Evolutionary conservation across 2,888 invertebrate genomes (phyloP), one percentile per base, ranked within the genome.

Genomic region (Anoplius nigerrimus): DNA sequence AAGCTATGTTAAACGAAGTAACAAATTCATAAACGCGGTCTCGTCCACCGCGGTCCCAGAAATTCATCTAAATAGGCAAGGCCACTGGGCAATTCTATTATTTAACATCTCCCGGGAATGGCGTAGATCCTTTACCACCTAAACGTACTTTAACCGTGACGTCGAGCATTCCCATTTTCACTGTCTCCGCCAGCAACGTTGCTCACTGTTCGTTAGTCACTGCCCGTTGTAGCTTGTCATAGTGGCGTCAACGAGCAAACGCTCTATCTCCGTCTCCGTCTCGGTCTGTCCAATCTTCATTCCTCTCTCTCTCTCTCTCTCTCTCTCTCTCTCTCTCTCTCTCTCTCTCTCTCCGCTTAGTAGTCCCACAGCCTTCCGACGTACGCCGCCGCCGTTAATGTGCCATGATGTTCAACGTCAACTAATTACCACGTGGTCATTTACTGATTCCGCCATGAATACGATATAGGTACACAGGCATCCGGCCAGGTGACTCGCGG

Each of bases 401-500:
- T 24, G 43, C 62, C 13, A n/a, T 34, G 57, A 55, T 69, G 62
- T 66, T 54, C 42, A 22, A 54, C 55, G 66, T 58, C 53, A 54
- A 54, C 27, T 56, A 71, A 76, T 73, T 76, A 73, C 65, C 65
- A 54, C 54, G 62, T 42, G 62, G 43, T 48, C 51, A 56, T 66
- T 73, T 62, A 62, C 58, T 43, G 62, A 69, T 63, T 60, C 22
- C 42, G 52, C 65, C 54, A 13, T 48, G 15, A 20, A 34, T n/a
- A 15, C 53, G 52, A n/a, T 16, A 2, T 34, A 27, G 20, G 34
- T 46, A 16, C 62, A 48, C 34, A n/a, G 15, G 52, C 61, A n/a
- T 45, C 16, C 13, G 51, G 20, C 42, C 4, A 15, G 11, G 42
- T 15, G 5, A 8, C 42, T 42, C 34, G 52, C 21, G 43, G 34